These are phyloP conservation scores for Pachycephala philippinensis DNA, from an alignment of 2,113 vertebrate genomes.

Conservation along the genomic window DNA sequence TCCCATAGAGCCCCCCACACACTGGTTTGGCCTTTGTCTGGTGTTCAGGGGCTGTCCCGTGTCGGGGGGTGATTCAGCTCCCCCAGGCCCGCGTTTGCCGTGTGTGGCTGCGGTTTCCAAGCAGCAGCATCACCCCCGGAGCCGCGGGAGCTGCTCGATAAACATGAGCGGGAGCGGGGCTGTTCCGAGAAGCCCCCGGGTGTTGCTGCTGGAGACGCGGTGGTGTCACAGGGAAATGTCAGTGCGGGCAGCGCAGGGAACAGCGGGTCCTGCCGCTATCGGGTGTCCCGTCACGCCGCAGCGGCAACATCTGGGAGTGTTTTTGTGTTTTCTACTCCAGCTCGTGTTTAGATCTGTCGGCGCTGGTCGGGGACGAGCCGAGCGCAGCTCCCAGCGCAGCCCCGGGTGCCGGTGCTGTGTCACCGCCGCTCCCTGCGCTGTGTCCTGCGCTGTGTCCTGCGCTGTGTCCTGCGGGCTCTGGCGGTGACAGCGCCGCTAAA, in stretches of 20 bases:
- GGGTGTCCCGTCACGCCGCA: constrained; percentile 27
- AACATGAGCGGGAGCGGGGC: neutral
- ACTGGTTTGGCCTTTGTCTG: neutral
- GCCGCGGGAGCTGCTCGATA: neutral
- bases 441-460: neutral
- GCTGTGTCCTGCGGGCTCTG: neutral
- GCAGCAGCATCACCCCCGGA: neutral
- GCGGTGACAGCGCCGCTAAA: rapidly evolving
- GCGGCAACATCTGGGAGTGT: constrained; percentile 59
- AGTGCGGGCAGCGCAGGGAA: constrained; percentile 12
- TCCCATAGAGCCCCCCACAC: neutral
- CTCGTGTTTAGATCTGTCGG: neutral
- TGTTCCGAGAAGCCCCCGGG: constrained; percentile 39
- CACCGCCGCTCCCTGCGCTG: neutral
- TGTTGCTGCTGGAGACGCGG: neutral
- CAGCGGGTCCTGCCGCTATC: constrained; percentile 30
- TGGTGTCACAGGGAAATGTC: constrained; percentile 42
- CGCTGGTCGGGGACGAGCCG: neutral
- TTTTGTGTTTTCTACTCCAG: constrained; percentile 47
- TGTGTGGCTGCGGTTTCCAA: neutral
- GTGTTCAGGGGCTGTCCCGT: neutral
- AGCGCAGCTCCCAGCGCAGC: neutral
- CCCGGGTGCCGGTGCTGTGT: rapidly evolving
- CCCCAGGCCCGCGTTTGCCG: rapidly evolving
- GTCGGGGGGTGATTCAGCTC: neutral